These are phyloP conservation scores for Ectemnius cavifrons DNA, from an alignment of 2,888 invertebrate species.

Conservation along the genomic window DNA sequence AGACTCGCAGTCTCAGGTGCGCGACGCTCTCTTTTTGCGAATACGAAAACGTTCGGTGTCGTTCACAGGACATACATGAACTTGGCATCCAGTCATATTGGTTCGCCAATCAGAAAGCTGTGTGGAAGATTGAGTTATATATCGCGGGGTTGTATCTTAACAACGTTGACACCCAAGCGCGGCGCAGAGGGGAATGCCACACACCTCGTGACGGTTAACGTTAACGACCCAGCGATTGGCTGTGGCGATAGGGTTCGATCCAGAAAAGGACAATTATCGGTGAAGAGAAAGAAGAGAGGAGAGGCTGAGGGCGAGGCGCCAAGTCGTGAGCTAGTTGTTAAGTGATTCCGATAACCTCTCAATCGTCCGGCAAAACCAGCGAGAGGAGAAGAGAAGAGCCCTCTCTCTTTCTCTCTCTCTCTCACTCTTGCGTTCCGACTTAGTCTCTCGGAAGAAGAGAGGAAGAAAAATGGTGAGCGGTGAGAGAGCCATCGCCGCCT, in stretches of 20 bases:
- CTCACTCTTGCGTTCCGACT: too few relatives aligned
- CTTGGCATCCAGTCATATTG: background rate
- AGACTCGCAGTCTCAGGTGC: background rate
- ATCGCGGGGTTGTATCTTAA: conserved; percentile 63
- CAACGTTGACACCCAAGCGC: conserved; percentile 68
- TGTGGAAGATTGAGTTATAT: conserved; percentile 58
- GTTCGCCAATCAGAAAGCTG: background rate
- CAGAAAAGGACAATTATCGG: conserved; percentile 71
- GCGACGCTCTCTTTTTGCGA: too few relatives aligned
- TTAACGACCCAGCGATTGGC: conserved; percentile 63
- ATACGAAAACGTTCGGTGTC: background rate
- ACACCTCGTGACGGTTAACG: conserved; percentile 70
- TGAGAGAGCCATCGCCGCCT: conserved; percentile 44
- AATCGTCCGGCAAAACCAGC: conserved; percentile 69
- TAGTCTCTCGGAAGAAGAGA: conserved; percentile 42
- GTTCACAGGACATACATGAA: background rate
- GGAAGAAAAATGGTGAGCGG: conserved; percentile 54
- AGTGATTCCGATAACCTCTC: conserved; percentile 76
- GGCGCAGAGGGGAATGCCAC: conserved; percentile 66
- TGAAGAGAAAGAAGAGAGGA: conserved; percentile 18
- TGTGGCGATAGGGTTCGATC: conserved; percentile 63
- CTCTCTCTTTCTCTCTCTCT: background rate
- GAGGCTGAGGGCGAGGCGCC: conserved; percentile 65
- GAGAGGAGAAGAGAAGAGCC: conserved; percentile 41
- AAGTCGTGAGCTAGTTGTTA: conserved; percentile 75